phyloP scores from a whole-genome alignment of 2,113 vertebrate species.

The Ahaetulla prasina region DNA sequence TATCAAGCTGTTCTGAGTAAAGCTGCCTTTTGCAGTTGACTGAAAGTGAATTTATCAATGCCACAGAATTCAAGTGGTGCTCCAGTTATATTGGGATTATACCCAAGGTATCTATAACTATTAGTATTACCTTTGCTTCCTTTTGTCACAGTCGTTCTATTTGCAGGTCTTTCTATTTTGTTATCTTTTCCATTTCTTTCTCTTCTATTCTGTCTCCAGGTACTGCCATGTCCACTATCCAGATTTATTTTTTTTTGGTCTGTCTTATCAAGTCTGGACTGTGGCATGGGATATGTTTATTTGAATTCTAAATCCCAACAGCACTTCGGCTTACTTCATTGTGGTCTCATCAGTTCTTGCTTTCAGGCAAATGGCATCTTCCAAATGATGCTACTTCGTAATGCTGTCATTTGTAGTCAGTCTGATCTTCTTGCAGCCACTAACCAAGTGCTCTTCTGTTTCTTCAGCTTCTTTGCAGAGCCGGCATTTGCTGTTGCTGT shows the following conservation, averaged over 20 bases:
- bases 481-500: neutral
- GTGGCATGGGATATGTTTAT: too few relatives aligned
- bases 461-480: neutral
- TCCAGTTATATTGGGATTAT: neutral
- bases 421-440: neutral
- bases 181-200: too few relatives aligned
- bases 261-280: too few relatives aligned
- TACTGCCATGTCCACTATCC: too few relatives aligned
- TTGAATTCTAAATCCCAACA: too few relatives aligned
- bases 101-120: neutral
- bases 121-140: neutral
- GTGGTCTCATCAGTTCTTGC: too few relatives aligned
- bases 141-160: neutral
- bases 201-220: too few relatives aligned
- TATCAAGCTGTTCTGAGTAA: neutral
- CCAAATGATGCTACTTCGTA: neutral
- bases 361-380: too few relatives aligned
- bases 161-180: too few relatives aligned
- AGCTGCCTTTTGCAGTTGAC: neutral
- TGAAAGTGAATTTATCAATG: neutral
- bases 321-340: too few relatives aligned
- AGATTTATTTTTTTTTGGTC: too few relatives aligned
- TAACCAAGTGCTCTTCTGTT: neutral
- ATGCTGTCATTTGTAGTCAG: neutral
- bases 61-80: neutral